A percentile compares a stretch with the other conserved stretches of the same genome.
Evolutionary conservation across 2,797 vertebrate species (phyloP).

Genomic region (Galago senegalensis): DNA sequence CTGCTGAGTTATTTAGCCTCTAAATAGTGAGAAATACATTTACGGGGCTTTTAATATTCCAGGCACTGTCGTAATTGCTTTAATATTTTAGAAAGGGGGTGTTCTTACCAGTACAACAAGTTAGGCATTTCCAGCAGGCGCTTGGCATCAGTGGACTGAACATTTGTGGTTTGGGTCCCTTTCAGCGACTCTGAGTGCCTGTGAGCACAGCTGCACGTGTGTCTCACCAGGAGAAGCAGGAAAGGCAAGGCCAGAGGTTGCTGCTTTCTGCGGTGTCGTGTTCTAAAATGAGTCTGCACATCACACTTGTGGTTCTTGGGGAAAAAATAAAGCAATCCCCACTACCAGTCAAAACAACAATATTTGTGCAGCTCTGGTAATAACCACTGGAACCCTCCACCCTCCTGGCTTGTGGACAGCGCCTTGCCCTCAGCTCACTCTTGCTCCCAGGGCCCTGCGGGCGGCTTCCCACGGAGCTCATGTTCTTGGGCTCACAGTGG

Average conservation of each 20-base stretch:
- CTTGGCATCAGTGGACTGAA: neutral
- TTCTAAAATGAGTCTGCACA: slow-evolving; percentile 47
- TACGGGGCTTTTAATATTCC: neutral
- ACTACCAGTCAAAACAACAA: slow-evolving; percentile 78
- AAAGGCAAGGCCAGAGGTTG: neutral
- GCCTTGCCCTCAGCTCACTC: neutral
- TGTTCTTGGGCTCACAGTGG: neutral
- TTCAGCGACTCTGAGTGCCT: neutral
- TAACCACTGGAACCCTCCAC: neutral
- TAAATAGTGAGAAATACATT: neutral
- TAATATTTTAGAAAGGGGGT: neutral
- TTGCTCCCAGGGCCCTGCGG: neutral
- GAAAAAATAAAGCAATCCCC: slow-evolving; percentile 45
- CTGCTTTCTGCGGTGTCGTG: neutral
- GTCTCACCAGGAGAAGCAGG: neutral
- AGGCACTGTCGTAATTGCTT: neutral
- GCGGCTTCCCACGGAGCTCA: neutral
- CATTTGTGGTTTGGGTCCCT: neutral
- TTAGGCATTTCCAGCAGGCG: neutral
- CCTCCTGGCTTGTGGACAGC: slow-evolving; percentile 1
- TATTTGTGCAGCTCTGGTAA: slow-evolving; percentile 52
- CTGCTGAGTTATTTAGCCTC: neutral
- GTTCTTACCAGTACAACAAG: neutral
- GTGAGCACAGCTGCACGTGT: rapidly evolving
- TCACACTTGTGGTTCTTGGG: slow-evolving; percentile 27